Evolutionary conservation across 23 tunicate genomes (phyloP).

Genomic region (Trididemnum miniatum): DNA sequence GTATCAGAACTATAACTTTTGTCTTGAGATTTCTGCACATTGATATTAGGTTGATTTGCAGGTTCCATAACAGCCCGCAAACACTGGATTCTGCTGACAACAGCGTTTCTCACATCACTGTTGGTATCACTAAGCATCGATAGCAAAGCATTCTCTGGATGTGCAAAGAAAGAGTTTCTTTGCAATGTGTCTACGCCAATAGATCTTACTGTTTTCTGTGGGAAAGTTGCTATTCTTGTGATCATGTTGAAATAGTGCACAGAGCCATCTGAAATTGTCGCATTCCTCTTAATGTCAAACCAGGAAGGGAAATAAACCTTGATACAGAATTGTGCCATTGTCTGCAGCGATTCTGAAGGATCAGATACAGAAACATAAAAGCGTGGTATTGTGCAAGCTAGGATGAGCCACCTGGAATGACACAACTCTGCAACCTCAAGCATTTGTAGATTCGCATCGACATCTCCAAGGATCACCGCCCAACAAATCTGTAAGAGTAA

Average conservation of each 20-base stretch:
- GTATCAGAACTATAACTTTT: no score
- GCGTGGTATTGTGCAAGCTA: background rate
- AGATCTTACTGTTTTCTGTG: background rate
- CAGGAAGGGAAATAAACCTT: conserved; percentile 25
- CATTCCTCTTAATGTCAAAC: conserved; percentile 36
- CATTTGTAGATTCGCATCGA: background rate
- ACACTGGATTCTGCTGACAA: background rate
- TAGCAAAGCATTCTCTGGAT: conserved; percentile 18
- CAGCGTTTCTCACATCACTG: background rate
- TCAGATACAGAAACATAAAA: background rate
- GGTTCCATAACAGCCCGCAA: no score
- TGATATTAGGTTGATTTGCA: no score
- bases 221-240: background rate
- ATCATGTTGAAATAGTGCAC: conserved; percentile 9
- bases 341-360: background rate
- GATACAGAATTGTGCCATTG: background rate
- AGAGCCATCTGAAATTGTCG: background rate
- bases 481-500: conserved; percentile 2
- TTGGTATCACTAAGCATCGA: conserved; percentile 15
- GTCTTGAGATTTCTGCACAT: no score
- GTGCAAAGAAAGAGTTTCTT: conserved; percentile 29
- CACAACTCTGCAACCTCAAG: conserved; percentile 16
- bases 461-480: conserved; percentile 14
- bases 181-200: background rate
- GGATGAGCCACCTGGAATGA: conserved; percentile 6